Conservation (phyloP, 2,113 vertebrate species). For the Casuarius casuarius region DNA sequence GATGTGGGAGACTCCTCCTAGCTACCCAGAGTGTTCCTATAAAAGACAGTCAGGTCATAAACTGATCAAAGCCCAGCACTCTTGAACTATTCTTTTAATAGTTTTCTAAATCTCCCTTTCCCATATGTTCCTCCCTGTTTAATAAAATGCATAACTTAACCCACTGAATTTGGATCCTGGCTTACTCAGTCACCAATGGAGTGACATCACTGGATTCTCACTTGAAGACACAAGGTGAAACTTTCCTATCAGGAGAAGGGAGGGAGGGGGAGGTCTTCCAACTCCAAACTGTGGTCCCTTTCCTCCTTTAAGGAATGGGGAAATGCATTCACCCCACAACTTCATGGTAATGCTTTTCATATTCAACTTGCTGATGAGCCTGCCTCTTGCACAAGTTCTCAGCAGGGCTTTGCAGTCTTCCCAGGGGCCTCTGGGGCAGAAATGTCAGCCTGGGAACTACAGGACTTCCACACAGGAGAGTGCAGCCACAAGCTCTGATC, state of each 20-base stretch:
- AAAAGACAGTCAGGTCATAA: background rate
- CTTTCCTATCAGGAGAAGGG: background rate
- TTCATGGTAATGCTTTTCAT: background rate
- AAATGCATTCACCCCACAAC: background rate
- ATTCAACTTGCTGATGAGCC: background rate
- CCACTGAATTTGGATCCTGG: background rate
- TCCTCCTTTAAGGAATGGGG: background rate
- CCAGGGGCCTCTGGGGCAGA: background rate
- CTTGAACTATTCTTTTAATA: background rate
- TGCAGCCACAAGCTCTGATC: slow-evolving; percentile 42
- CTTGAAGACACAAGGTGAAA: background rate
- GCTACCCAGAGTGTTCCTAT: background rate
- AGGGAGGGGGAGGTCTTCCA: background rate
- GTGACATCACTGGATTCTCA: too few relatives aligned
- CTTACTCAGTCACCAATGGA: background rate
- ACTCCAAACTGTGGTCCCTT: background rate
- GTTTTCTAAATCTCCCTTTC: background rate
- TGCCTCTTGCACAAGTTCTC: slow-evolving; percentile 12
- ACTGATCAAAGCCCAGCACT: background rate
- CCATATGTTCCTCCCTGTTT: background rate
- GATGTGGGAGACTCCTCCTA: background rate
- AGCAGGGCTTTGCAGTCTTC: background rate
- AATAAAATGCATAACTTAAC: background rate
- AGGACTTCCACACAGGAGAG: background rate
- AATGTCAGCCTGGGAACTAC: slow-evolving; percentile 11